Percentiles rank a stretch among this genome's conserved stretches.
Evolutionary conservation across 1,140 invertebrate genomes (phyloP).

Genomic region (Muscidifurax raptorellus): DNA sequence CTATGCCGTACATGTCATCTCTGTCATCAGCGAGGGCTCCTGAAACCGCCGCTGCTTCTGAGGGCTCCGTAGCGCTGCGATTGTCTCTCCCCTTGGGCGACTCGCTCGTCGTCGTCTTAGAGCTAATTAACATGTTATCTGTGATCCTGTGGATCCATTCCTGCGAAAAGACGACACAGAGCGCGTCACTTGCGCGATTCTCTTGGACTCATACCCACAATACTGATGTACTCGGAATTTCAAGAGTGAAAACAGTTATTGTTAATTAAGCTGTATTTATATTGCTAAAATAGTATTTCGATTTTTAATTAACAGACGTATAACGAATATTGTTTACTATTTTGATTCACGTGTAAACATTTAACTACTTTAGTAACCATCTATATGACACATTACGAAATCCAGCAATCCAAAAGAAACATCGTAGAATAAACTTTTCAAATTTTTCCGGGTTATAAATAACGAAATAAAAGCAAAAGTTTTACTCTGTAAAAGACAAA

Average conservation of each 20-base stretch:
- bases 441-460: background rate
- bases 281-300: background rate
- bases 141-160: conserved; percentile 71
- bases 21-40: conserved; percentile 52
- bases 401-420: background rate
- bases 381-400: background rate
- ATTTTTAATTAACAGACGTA: background rate
- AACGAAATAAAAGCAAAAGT: background rate
- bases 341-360: too few species aligned
- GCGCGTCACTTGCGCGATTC: background rate
- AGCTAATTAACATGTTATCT: conserved; percentile 68
- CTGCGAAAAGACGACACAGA: conserved; percentile 69
- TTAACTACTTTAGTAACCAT: too few species aligned
- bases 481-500: background rate
- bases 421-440: too few species aligned
- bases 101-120: conserved; percentile 62
- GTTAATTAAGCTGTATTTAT: background rate
- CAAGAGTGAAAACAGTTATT: conserved; percentile 5
- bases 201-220: background rate
- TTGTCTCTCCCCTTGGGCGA: conserved; percentile 68
- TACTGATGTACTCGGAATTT: background rate
- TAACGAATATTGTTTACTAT: too few species aligned
- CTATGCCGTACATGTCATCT: conserved; percentile 65
- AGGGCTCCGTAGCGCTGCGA: conserved; percentile 51
- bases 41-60: background rate